Evolutionary conservation across 2,797 vertebrate genomes (phyloP).

Genomic region (Malurus leucopterus): DNA sequence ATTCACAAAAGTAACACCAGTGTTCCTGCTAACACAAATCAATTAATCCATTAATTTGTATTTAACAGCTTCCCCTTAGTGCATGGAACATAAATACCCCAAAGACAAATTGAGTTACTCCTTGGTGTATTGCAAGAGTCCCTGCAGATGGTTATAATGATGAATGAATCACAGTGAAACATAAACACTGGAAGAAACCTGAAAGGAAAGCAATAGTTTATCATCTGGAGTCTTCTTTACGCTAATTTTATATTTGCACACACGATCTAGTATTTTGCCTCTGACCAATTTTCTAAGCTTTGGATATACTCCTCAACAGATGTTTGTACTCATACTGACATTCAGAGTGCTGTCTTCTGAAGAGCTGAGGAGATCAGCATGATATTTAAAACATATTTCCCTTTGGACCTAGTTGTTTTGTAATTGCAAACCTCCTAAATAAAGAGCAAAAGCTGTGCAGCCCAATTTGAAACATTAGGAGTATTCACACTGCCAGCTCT

Average conservation of each 20-base stretch:
- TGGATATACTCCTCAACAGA: neutral
- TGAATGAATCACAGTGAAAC: neutral
- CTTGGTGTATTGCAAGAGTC: neutral
- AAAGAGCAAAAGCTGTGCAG: neutral
- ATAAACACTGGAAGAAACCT: neutral
- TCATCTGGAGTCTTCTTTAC: neutral
- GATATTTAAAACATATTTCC: neutral
- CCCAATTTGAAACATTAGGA: neutral
- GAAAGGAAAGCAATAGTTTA: neutral
- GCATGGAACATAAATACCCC: neutral
- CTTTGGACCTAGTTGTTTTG: neutral
- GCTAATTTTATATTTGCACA: neutral
- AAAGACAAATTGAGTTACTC: neutral
- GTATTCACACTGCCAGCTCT: neutral
- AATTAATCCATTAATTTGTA: neutral
- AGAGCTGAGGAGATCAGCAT: neutral
- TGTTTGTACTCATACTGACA: neutral
- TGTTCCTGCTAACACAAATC: neutral
- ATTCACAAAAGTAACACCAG: neutral
- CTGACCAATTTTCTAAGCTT: neutral
- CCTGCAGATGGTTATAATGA: neutral
- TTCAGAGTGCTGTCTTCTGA: neutral
- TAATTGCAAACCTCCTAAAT: neutral
- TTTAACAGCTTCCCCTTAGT: neutral
- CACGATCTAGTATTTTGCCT: neutral